Evolutionary conservation across 1,140 invertebrate species (phyloP).

Genomic region (Chrysopa pallens): DNA sequence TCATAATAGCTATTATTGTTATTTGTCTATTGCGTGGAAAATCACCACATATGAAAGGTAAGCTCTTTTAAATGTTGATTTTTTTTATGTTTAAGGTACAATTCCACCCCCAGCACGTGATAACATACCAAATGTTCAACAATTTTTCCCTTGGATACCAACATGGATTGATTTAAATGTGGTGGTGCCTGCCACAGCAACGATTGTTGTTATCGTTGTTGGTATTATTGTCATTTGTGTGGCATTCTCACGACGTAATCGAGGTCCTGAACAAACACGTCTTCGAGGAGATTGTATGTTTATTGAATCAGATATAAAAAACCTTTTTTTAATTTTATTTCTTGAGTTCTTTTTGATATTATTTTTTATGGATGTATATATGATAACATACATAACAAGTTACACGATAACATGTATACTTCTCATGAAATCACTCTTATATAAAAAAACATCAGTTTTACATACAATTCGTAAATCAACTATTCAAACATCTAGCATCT

Average conservation of each 20-base stretch:
- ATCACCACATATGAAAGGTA: slow-evolving; percentile 68
- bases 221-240: slow-evolving; percentile 78
- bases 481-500: too few species aligned
- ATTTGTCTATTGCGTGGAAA: slow-evolving; percentile 74
- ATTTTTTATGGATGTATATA: too few species aligned
- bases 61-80: slow-evolving; percentile 13
- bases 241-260: slow-evolving; percentile 55
- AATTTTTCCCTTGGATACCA: slow-evolving; percentile 61
- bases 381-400: too few species aligned
- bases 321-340: too few species aligned
- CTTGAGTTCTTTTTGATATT: too few species aligned
- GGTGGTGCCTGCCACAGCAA: slow-evolving; percentile 65
- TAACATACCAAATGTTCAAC: slow-evolving; percentile 26
- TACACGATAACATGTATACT: too few species aligned
- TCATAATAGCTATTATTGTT: slow-evolving; percentile 80
- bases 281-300: slow-evolving; percentile 49
- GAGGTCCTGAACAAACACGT: slow-evolving; percentile 53
- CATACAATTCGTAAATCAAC: too few species aligned
- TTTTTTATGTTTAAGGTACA: slow-evolving; percentile 38
- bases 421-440: too few species aligned
- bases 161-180: slow-evolving; percentile 75
- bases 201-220: slow-evolving; percentile 70
- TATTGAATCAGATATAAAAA: not conserved
- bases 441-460: too few species aligned
- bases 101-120: slow-evolving; percentile 58